phyloP scores from a whole-genome alignment of 2,888 invertebrate species.

The Camponotus fellah region DNA sequence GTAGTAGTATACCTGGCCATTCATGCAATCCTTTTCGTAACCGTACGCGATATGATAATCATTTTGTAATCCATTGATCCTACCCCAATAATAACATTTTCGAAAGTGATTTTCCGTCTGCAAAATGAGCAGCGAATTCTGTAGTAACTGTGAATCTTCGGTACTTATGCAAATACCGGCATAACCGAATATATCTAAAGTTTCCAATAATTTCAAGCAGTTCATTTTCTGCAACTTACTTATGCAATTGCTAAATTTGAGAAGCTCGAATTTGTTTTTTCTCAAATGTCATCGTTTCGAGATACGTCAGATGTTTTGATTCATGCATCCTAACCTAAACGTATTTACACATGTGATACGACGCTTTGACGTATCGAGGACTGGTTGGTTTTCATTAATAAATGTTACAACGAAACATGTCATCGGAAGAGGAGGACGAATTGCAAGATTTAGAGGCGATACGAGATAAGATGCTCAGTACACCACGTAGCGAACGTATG shows the following conservation, averaged over 20 bases:
- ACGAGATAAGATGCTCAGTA: slow-evolving; percentile 80
- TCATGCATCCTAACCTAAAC: too few relatives aligned
- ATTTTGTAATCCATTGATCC: slow-evolving; percentile 91
- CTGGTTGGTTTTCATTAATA: too few relatives aligned
- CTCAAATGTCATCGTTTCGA: slow-evolving; percentile 19
- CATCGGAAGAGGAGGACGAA: slow-evolving; percentile 81
- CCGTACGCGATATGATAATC: slow-evolving; percentile 96
- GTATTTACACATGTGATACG: background rate
- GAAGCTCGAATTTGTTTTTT: slow-evolving; percentile 12
- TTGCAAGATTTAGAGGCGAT: slow-evolving; percentile 79
- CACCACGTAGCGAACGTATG: slow-evolving; percentile 83
- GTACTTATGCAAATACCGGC: slow-evolving; percentile 91
- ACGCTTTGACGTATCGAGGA: background rate
- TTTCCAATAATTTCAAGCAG: slow-evolving; percentile 86
- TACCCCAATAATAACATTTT: slow-evolving; percentile 95
- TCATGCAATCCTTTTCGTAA: slow-evolving; percentile 90
- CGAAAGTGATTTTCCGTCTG: slow-evolving; percentile 95
- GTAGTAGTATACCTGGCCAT: slow-evolving; percentile 92
- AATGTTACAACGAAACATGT: slow-evolving; percentile 69
- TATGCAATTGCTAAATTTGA: background rate
- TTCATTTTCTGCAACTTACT: slow-evolving; percentile 86
- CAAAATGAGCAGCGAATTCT: slow-evolving; percentile 92
- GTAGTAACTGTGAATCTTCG: slow-evolving; percentile 91
- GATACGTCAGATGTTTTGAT: background rate
- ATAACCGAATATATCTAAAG: slow-evolving; percentile 87